phyloP scores from a whole-genome alignment of 2,888 invertebrate species.

The Tetrapedia diversipes region DNA sequence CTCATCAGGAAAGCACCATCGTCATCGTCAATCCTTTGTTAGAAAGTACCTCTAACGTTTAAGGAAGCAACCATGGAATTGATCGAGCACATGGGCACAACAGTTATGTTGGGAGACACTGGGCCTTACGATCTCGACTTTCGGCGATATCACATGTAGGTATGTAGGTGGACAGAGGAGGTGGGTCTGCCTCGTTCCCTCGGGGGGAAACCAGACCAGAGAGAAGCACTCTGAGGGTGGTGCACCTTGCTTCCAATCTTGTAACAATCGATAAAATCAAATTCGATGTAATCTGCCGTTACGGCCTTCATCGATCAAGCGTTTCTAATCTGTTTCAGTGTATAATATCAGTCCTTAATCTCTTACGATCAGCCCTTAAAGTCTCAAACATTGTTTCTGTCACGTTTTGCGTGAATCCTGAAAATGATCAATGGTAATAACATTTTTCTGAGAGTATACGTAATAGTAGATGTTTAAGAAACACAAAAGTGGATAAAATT shows the following conservation, averaged over 20 bases:
- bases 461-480: not conserved
- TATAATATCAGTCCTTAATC: no score
- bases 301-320: no score
- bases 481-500: constrained; percentile 19
- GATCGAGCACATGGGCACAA: not conserved
- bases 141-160: constrained; percentile 58
- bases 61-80: not conserved
- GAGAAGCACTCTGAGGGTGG: constrained; percentile 39
- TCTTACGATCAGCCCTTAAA: no score
- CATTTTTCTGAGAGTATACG: not conserved
- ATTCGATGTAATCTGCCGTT: no score
- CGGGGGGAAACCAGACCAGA: constrained; percentile 58
- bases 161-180: constrained; percentile 61
- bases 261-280: no score
- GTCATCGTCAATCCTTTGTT: not conserved
- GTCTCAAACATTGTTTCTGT: no score
- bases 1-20: not conserved
- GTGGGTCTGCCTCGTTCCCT: constrained; percentile 44
- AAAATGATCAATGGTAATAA: no score
- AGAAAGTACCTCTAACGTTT: not conserved
- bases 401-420: no score
- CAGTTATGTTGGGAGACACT: constrained; percentile 50
- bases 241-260: constrained; percentile 31
- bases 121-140: constrained; percentile 58
- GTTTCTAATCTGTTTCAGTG: no score